Base-by-base conservation (phyloP, 1,140 invertebrate genomes). In the Sesamia nonagrioides region DNA sequence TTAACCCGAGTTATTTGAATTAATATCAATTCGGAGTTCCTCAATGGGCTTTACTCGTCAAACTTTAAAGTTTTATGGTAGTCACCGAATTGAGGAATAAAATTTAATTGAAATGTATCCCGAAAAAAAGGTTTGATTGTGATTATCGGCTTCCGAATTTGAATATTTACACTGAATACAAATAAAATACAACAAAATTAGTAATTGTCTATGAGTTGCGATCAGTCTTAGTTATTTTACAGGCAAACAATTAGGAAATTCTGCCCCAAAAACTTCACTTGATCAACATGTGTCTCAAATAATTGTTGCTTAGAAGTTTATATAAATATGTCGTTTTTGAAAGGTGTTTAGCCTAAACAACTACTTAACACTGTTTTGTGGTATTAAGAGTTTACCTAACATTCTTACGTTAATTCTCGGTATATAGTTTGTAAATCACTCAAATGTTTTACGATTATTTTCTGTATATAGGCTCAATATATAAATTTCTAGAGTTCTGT, bases 1-100 rank as follows among this genome's bases (percentile, higher is more conserved):
- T 95, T 95, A 93, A 94, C 93, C 92, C 85, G 89, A 92, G 88
- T 95, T 94, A 95, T 95, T 95, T 95, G 93, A 94, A 95, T 95
- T 95, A 95, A 95, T 95, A 95, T 95, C 92, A 94, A 95, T 95
- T 92, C 93, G 87, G 91, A 93, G 90, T 93, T 93, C 89, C 91
- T 95, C 93, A 95, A 94, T 95, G 93, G 93, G 90, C 91, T 93
- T 94, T 88, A 93, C 93, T 94, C 90, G 91, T 95, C 93, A 88
- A 92, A 94, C 89, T 92, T 91, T 94, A 94, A 94, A 94, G 88
- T 93, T 94, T 94, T 94, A 94, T 90, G 92, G 92, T 89, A 86
- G 91, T 86, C 89, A 86, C 89, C 88, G 90, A 88, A 93, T 90
- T 92, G 91, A 91, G 89, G 88, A 93, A 95, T 95, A 94, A 94